phyloP scores from a whole-genome alignment of 2,888 invertebrate genomes.

The Drosophila helvetica region DNA sequence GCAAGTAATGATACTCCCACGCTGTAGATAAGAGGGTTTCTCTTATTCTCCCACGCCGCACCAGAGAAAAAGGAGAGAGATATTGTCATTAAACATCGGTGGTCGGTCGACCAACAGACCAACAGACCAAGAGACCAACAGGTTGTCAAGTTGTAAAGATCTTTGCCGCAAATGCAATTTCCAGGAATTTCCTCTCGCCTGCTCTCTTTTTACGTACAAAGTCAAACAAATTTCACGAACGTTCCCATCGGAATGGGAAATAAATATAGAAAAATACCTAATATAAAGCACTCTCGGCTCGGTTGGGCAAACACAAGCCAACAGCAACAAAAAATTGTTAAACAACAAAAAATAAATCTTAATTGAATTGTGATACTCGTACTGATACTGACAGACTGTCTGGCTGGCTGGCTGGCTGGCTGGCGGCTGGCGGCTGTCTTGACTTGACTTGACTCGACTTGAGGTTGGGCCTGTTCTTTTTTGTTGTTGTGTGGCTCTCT shows the following conservation, averaged over 20 bases:
- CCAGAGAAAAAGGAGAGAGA: conserved; percentile 38
- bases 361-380: conserved; percentile 77
- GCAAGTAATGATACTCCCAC: conserved; percentile 66
- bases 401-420: conserved; percentile 33
- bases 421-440: conserved; percentile 33
- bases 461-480: conserved; percentile 18
- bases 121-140: neutral
- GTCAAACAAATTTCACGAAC: conserved; percentile 63
- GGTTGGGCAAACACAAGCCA: conserved; percentile 41
- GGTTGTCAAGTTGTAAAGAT: conserved; percentile 64
- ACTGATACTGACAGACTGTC: conserved; percentile 51
- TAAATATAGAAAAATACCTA: conserved; percentile 54
- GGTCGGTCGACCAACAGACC: conserved; percentile 10
- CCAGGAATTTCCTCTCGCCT: conserved; percentile 67
- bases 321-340: conserved; percentile 75
- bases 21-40: conserved; percentile 55
- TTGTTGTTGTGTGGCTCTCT: conserved; percentile 9
- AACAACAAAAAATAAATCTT: conserved; percentile 80
- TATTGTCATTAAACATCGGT: conserved; percentile 73
- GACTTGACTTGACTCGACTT: conserved; percentile 6
- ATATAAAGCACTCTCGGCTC: conserved; percentile 47
- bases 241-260: conserved; percentile 48
- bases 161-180: conserved; percentile 76
- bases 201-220: conserved; percentile 39
- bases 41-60: conserved; percentile 48